Evolutionary conservation across 2,113 vertebrate genomes (phyloP).

Genomic region (Paraplagusia blochii): DNA sequence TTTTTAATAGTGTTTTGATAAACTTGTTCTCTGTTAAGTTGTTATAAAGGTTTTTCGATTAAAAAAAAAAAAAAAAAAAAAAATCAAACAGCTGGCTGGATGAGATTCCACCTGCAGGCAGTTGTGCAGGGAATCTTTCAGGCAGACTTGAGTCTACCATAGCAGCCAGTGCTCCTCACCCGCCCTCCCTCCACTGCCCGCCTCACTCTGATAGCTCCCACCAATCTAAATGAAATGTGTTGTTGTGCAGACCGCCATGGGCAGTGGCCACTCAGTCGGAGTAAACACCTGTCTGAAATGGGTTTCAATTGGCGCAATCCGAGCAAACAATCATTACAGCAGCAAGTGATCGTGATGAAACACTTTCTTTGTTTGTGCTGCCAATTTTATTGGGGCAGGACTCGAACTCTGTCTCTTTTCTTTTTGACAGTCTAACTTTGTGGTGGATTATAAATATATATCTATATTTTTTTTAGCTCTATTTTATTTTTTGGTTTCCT

Average conservation of each 20-base stretch:
- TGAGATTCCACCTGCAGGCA: slow-evolving; percentile 12
- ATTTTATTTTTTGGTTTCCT: slow-evolving; percentile 39
- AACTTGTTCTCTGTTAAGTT: slow-evolving; percentile 28
- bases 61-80: slow-evolving; percentile 2
- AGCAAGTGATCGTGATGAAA: slow-evolving; percentile 42
- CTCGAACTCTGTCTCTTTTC: background rate
- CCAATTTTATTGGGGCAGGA: slow-evolving; percentile 51
- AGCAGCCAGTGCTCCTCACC: background rate
- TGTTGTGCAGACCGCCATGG: slow-evolving; percentile 40
- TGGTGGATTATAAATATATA: no score
- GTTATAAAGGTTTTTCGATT: slow-evolving; percentile 28
- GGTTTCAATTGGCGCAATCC: slow-evolving; percentile 37
- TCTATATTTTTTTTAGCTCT: no score
- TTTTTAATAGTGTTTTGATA: slow-evolving; percentile 4
- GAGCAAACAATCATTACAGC: slow-evolving; percentile 36
- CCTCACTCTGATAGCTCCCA: slow-evolving; percentile 22
- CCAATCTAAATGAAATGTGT: slow-evolving; percentile 53
- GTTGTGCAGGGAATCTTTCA: slow-evolving; percentile 26
- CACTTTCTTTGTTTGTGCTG: slow-evolving; percentile 21
- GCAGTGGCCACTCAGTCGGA: slow-evolving; percentile 35
- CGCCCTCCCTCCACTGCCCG: background rate
- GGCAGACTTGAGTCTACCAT: slow-evolving; percentile 25
- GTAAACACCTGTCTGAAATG: slow-evolving; percentile 60
- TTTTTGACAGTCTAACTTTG: background rate
- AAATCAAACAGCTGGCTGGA: slow-evolving; percentile 9